Evolutionary conservation across 2,797 vertebrate species (phyloP).

Genomic region (Bufotes viridis): DNA sequence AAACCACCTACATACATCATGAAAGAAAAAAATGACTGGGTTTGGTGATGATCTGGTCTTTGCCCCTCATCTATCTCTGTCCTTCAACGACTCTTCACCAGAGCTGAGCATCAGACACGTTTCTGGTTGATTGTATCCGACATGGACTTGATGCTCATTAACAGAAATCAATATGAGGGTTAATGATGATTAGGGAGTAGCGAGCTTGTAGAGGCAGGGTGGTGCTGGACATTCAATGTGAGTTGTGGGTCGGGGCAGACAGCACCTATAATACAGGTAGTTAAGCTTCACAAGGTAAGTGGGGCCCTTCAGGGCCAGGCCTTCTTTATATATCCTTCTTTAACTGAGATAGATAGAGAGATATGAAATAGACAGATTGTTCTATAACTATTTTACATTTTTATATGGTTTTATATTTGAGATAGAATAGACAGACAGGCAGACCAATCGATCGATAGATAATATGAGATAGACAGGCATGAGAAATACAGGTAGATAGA

Average conservation of each 20-base stretch:
- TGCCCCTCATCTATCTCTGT: not conserved
- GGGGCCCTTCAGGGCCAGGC: not conserved
- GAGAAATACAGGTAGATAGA: no score
- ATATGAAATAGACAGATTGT: no score
- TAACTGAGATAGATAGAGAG: not conserved
- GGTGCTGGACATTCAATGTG: not conserved
- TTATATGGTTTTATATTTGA: no score
- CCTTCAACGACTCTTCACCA: conserved; percentile 19
- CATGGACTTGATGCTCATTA: conserved; percentile 78
- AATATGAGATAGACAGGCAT: no score
- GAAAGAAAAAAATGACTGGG: not conserved
- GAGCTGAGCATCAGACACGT: conserved; percentile 25
- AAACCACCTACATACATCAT: not conserved
- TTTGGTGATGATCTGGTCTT: not conserved
- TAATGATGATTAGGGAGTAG: conserved; percentile 62
- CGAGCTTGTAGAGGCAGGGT: not conserved
- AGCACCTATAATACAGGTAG: not conserved
- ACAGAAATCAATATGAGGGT: conserved; percentile 77
- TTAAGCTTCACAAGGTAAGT: conserved; percentile 37
- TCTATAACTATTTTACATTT: no score
- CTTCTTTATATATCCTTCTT: not conserved
- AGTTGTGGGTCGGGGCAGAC: conserved; percentile 1
- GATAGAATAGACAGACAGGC: no score
- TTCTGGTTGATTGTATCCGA: conserved; percentile 79
- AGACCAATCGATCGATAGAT: no score